phyloP scores from a whole-genome alignment of 1,140 invertebrate genomes.

The Trichogramma pretiosum region DNA sequence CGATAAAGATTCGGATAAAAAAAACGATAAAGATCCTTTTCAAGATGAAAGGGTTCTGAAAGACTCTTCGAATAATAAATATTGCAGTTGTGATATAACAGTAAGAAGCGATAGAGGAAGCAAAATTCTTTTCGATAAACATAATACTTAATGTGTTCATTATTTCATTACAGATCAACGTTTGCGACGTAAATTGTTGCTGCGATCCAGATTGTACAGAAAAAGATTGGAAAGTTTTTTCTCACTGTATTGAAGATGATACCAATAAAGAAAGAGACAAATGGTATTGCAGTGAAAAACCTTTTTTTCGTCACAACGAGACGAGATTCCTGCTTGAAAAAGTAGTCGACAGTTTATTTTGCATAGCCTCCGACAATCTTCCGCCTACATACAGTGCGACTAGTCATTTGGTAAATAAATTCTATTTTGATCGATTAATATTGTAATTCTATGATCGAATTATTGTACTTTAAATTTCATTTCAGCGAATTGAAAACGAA shows the following conservation, averaged over 20 bases:
- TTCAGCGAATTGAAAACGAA: slow-evolving; percentile 17
- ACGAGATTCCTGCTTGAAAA: slow-evolving; percentile 39
- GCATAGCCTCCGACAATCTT: slow-evolving; percentile 41
- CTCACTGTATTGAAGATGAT: slow-evolving; percentile 30
- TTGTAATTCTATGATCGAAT: slow-evolving; percentile 4
- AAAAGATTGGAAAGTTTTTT: slow-evolving; percentile 35
- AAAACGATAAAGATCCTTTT: background rate
- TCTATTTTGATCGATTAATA: background rate
- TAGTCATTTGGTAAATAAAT: slow-evolving; percentile 29
- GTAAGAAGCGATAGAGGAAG: slow-evolving; percentile 23
- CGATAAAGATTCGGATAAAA: background rate
- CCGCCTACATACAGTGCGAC: slow-evolving; percentile 32
- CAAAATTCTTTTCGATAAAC: background rate
- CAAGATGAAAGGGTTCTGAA: background rate
- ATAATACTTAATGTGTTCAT: background rate
- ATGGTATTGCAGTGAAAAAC: slow-evolving; percentile 38
- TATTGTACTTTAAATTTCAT: slow-evolving; percentile 6
- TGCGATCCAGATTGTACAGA: slow-evolving; percentile 38
- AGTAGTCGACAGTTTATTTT: slow-evolving; percentile 39
- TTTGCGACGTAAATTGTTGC: slow-evolving; percentile 42
- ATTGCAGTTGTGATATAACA: slow-evolving; percentile 36
- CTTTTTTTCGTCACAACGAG: slow-evolving; percentile 38
- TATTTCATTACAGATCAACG: slow-evolving; percentile 21
- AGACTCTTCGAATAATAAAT: slow-evolving; percentile 23
- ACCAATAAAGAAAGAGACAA: slow-evolving; percentile 33